Evolutionary conservation across 2,888 invertebrate species (phyloP).

Genomic region (Apamea epomidion): DNA sequence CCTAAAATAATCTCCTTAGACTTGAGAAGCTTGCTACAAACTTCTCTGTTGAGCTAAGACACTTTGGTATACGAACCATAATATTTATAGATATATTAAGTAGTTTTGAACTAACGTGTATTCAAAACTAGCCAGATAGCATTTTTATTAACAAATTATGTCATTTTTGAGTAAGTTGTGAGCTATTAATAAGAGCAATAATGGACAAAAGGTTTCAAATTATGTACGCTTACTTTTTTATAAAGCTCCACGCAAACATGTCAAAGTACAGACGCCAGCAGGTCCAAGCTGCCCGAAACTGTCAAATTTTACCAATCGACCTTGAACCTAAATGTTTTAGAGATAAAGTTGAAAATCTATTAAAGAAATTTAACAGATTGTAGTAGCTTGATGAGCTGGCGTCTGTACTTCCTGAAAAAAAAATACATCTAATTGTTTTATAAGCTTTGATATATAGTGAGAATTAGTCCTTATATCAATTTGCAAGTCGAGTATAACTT

Average conservation of each 20-base stretch:
- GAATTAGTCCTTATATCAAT: background rate
- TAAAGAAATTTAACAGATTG: too few species aligned
- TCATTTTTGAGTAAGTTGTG: background rate
- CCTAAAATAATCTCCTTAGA: slow-evolving; percentile 36
- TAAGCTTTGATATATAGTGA: background rate
- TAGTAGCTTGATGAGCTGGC: too few species aligned
- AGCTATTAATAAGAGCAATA: background rate
- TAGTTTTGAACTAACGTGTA: background rate
- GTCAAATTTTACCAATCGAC: too few species aligned
- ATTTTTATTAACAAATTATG: background rate
- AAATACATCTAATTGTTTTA: background rate
- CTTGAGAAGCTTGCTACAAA: slow-evolving; percentile 29
- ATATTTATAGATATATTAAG: background rate
- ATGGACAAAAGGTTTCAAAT: background rate
- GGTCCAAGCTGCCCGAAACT: too few species aligned
- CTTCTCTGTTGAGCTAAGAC: slow-evolving; percentile 8
- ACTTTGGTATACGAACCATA: slow-evolving; percentile 3
- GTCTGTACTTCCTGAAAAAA: too few species aligned
- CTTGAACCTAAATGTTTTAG: too few species aligned
- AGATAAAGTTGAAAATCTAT: too few species aligned
- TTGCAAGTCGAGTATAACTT: background rate
- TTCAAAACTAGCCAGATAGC: background rate
- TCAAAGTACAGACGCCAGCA: background rate
- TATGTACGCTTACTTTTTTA: too few species aligned
- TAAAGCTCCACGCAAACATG: background rate